These are phyloP conservation scores for Platanista minor DNA, from an alignment of 2,113 vertebrate genomes.

Conservation along the genomic window DNA sequence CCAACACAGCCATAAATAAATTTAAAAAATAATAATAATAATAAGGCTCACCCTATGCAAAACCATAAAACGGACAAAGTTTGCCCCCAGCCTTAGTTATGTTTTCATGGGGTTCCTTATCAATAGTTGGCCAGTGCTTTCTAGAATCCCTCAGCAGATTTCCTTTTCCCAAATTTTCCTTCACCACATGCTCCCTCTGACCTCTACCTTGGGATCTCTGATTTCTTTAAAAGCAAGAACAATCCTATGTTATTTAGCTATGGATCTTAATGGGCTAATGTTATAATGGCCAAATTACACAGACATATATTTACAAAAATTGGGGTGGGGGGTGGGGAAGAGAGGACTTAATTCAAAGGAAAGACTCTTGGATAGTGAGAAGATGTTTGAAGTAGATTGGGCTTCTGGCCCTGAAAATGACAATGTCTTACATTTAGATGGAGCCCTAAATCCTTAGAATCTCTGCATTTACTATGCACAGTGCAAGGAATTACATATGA, in stretches of 20 bases:
- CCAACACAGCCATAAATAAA: no score
- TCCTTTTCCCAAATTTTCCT: neutral
- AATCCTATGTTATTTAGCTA: neutral
- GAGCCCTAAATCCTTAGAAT: neutral
- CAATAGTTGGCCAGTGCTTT: neutral
- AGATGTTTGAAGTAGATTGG: neutral
- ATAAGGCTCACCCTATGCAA: neutral
- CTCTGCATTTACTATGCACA: neutral
- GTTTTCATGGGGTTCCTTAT: neutral
- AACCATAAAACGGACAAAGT: neutral
- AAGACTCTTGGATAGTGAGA: neutral
- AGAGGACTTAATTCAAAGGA: neutral
- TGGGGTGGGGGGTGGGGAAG: no score
- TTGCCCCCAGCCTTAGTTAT: neutral
- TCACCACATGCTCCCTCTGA: neutral
- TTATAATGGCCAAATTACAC: neutral
- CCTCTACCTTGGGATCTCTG: neutral
- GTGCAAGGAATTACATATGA: neutral
- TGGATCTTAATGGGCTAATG: neutral
- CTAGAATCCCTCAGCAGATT: neutral
- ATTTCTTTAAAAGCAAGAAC: slow-evolving; percentile 1
- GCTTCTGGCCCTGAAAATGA: neutral
- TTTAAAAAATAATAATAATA: no score
- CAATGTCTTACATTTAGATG: neutral
- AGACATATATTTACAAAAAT: neutral